Evolutionary conservation across 2,113 vertebrate species (phyloP).

Genomic region (Archocentrus centrarchus): DNA sequence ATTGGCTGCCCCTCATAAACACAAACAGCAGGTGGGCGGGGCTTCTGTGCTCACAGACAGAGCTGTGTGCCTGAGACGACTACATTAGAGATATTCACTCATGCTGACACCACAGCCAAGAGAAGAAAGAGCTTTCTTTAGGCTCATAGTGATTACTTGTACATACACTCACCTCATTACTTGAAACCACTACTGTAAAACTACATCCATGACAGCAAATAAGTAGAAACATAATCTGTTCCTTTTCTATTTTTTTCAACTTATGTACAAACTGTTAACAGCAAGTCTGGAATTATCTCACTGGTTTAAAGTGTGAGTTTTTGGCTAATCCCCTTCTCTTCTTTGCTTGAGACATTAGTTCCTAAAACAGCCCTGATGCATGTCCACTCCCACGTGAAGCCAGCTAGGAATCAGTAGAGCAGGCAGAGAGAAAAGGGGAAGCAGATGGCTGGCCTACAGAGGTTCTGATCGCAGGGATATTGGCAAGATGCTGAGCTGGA

Average conservation of each 20-base stretch:
- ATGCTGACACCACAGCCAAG: not conserved
- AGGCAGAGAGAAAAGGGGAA: slow-evolving; percentile 55
- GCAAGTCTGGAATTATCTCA: not conserved
- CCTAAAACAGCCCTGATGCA: slow-evolving; percentile 39
- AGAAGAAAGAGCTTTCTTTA: not conserved
- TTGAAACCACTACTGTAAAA: not conserved
- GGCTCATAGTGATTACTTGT: not conserved
- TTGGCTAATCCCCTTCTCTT: not conserved
- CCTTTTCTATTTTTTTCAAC: not conserved
- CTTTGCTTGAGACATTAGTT: slow-evolving; percentile 21
- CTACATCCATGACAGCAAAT: too few species aligned
- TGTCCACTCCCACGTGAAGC: slow-evolving; percentile 53
- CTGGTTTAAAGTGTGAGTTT: not conserved
- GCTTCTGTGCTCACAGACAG: not conserved
- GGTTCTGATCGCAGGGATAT: slow-evolving; percentile 65
- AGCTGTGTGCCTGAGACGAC: not conserved
- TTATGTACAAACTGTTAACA: not conserved
- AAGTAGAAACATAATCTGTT: not conserved
- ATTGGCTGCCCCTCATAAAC: not conserved
- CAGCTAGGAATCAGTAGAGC: slow-evolving; percentile 37
- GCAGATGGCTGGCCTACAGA: slow-evolving; percentile 73
- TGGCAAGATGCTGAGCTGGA: slow-evolving; percentile 75
- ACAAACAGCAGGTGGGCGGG: not conserved
- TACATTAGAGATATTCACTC: not conserved
- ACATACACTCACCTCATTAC: not conserved